These are phyloP conservation scores for Bergia puertoricense DNA, from an alignment of 92 coral and sea anemone species.

Conservation along the genomic window DNA sequence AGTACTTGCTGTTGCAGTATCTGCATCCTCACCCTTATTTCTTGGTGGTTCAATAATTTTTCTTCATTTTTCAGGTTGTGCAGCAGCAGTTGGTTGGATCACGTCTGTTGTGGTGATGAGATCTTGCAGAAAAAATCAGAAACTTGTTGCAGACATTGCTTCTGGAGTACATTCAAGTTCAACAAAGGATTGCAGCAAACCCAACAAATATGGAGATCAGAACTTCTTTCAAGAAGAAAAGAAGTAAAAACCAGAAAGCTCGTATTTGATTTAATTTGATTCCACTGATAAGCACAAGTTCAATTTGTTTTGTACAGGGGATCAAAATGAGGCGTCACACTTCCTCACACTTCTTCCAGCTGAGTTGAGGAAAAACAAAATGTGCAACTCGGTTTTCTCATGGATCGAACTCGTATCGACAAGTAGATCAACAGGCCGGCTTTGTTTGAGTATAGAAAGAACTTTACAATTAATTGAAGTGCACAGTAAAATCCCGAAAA, in stretches of 20 bases:
- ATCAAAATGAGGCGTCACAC: not conserved
- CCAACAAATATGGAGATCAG: slow-evolving; percentile 39
- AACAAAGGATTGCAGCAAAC: not conserved
- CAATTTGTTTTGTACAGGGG: not conserved
- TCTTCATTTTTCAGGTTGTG: slow-evolving; percentile 25
- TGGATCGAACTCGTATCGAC: too few species aligned
- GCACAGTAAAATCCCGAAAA: too few species aligned
- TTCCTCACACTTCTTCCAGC: not conserved
- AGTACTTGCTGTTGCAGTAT: too few species aligned
- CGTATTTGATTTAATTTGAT: not conserved
- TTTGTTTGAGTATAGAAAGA: too few species aligned
- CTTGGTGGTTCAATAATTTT: not conserved
- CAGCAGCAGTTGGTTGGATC: slow-evolving; percentile 35
- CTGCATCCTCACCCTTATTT: not conserved
- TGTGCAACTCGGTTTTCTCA: too few species aligned
- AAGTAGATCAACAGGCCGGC: not conserved
- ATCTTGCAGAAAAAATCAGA: slow-evolving; percentile 29
- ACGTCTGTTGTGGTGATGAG: slow-evolving; percentile 33
- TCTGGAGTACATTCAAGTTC: slow-evolving; percentile 3
- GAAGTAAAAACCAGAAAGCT: slow-evolving; percentile 8
- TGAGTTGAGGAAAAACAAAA: not conserved
- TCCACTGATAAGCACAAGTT: not conserved
- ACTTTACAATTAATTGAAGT: too few species aligned
- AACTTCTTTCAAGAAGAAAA: slow-evolving; percentile 33
- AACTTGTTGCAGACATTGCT: slow-evolving; percentile 25